phyloP scores from a whole-genome alignment of 2,113 vertebrate genomes.

The Dipodomys ordii region DNA sequence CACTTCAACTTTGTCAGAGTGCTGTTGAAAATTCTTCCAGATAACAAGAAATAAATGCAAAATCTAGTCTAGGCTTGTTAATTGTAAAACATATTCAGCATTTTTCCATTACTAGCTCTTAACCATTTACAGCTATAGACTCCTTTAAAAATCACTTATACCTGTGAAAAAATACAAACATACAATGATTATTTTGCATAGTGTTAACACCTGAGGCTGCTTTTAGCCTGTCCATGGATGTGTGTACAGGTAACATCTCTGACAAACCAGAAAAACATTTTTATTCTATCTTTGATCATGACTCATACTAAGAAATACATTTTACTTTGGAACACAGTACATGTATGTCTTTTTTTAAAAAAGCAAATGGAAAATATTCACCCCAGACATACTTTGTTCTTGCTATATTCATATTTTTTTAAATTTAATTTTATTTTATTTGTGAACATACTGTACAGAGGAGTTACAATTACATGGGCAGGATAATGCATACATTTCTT shows the following conservation, averaged over 20 bases:
- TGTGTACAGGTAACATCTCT: background rate
- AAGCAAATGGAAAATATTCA: background rate
- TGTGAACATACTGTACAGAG: too few relatives aligned
- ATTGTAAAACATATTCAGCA: constrained; percentile 6
- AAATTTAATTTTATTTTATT: too few relatives aligned
- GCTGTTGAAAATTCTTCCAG: background rate
- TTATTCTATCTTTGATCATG: background rate
- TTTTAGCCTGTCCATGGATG: background rate
- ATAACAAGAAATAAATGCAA: background rate
- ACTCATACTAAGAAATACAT: constrained; percentile 5
- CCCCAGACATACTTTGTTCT: background rate
- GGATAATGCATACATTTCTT: too few relatives aligned
- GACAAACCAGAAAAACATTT: background rate
- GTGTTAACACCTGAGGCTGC: too few relatives aligned
- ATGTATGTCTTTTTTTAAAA: background rate
- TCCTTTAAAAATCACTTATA: background rate
- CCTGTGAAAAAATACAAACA: background rate
- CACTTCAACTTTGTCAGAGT: background rate
- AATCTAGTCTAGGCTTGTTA: background rate
- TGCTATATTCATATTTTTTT: background rate
- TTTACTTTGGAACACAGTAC: constrained; percentile 3
- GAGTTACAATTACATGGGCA: too few relatives aligned
- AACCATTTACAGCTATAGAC: background rate
- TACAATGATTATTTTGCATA: background rate
- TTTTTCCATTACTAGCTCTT: background rate